Conservation (phyloP, 1,140 invertebrate genomes). For the Drosophila watanabei region DNA sequence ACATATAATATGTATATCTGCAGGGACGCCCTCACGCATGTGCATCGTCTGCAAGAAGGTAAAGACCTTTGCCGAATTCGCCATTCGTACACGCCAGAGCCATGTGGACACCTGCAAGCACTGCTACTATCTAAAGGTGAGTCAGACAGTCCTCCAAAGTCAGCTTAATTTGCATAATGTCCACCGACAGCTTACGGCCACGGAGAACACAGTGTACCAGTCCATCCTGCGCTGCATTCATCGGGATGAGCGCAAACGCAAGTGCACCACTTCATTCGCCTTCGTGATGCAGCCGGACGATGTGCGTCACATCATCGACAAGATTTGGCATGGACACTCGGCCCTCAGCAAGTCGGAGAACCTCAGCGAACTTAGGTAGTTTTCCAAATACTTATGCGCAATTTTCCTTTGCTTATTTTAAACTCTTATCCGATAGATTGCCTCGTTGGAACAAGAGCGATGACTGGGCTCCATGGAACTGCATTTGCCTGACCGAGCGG, state of each 20-base stretch:
- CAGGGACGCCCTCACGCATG: constrained; percentile 71
- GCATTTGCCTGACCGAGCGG: constrained; percentile 87
- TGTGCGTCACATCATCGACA: constrained; percentile 88
- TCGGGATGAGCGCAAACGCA: constrained; percentile 86
- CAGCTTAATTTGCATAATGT: not conserved
- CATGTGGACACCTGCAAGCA: constrained; percentile 81
- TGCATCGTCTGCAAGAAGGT: constrained; percentile 83
- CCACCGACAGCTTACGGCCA: constrained; percentile 57
- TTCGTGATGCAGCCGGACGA: constrained; percentile 87
- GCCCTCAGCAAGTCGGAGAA: constrained; percentile 87
- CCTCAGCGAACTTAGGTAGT: constrained; percentile 86
- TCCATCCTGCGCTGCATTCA: constrained; percentile 87
- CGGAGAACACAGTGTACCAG: constrained; percentile 84
- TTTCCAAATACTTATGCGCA: not conserved
- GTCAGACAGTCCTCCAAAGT: not conserved
- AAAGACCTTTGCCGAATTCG: constrained; percentile 67
- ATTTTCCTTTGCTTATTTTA: not conserved
- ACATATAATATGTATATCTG: not conserved
- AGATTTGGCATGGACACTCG: constrained; percentile 89
- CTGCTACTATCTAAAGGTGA: constrained; percentile 79
- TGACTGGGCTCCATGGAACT: constrained; percentile 90
- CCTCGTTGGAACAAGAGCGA: constrained; percentile 87
- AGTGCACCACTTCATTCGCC: constrained; percentile 86
- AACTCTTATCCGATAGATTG: constrained; percentile 64
- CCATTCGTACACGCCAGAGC: constrained; percentile 75